Percentiles rank a stretch among this genome's conserved stretches.
phyloP scores from a whole-genome alignment of 92 coral and sea anemone genomes.

The Phenganax stokvisi region DNA sequence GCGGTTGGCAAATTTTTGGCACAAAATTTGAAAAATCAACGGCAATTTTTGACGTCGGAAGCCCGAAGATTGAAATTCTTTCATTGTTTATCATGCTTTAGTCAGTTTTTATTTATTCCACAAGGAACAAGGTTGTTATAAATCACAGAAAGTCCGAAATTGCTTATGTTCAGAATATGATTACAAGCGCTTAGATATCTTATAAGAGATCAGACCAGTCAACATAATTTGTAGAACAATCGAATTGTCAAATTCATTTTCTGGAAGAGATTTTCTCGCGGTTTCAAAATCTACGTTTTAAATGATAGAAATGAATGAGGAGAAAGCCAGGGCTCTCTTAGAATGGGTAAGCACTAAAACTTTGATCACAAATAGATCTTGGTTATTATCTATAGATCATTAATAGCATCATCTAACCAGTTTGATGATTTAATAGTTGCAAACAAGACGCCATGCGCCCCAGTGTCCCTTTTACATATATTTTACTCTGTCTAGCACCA shows the following conservation, averaged over 20 bases:
- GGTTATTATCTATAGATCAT: neutral
- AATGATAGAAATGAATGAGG: conserved; percentile 30
- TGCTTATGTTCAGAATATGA: no score
- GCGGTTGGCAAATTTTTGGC: conserved; percentile 1
- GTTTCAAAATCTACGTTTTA: conserved; percentile 21
- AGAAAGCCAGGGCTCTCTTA: conserved; percentile 46
- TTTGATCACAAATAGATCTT: neutral
- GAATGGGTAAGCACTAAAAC: conserved; percentile 50
- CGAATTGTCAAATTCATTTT: neutral
- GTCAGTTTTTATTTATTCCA: neutral
- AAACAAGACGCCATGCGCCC: no score
- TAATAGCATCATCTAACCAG: no score
- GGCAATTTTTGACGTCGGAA: neutral
- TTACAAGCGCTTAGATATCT: no score
- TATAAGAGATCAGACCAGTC: no score
- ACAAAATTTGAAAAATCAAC: conserved; percentile 15
- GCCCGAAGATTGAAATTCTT: neutral
- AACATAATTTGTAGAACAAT: no score
- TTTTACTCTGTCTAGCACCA: no score
- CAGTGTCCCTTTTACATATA: no score
- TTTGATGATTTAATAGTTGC: no score
- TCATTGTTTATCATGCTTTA: conserved; percentile 1
- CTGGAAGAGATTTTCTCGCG: neutral
- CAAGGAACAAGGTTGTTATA: neutral
- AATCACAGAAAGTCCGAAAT: no score